A percentile compares a stretch with the other conserved stretches of the same genome.
These are phyloP conservation scores for Patella depressa DNA, from an alignment of 2,888 invertebrate species.

Conservation along the genomic window DNA sequence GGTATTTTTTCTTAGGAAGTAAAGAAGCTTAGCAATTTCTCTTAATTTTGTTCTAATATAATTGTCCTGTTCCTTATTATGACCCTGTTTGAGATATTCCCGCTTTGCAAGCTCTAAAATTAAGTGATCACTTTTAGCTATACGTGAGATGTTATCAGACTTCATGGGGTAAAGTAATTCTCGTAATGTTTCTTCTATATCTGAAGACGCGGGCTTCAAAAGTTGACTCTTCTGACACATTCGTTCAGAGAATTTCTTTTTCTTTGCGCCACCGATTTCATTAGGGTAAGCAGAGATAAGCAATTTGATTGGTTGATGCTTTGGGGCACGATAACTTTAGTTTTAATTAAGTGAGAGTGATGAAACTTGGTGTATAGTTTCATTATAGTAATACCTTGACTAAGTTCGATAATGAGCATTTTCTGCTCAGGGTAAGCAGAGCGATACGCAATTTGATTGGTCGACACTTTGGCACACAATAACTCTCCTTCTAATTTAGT, in stretches of 20 bases:
- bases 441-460: too few relatives aligned
- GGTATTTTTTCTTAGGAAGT: background rate
- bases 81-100: background rate
- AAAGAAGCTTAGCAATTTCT: background rate
- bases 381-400: too few relatives aligned
- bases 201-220: background rate
- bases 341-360: too few relatives aligned
- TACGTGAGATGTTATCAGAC: background rate
- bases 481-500: too few relatives aligned
- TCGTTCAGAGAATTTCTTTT: background rate
- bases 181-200: background rate
- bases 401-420: too few relatives aligned
- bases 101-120: background rate
- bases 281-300: too few relatives aligned
- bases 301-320: too few relatives aligned
- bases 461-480: too few relatives aligned
- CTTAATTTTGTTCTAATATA: background rate
- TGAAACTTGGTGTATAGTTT: too few relatives aligned
- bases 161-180: background rate
- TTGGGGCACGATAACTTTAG: too few relatives aligned
- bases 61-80: background rate
- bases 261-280: background rate
- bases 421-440: too few relatives aligned
- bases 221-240: background rate
- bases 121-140: conserved; percentile 2